Conservation (phyloP, 2,113 vertebrate species). For the Ptilonorhynchus violaceus region DNA sequence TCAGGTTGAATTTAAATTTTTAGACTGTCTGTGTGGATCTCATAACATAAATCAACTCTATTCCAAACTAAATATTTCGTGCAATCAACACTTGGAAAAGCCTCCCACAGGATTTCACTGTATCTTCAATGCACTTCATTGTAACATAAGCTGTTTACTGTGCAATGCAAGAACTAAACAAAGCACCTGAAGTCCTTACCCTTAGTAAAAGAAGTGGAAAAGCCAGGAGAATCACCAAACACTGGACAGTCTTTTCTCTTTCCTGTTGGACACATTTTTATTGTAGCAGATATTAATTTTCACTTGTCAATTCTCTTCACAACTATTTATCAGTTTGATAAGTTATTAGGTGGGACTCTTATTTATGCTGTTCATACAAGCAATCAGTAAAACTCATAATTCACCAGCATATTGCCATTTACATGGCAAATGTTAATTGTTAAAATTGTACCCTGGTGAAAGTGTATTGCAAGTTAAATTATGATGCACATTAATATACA, state of each 20-base stretch:
- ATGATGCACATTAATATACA: neutral
- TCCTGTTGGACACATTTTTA: neutral
- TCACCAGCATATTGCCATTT: conserved; percentile 1
- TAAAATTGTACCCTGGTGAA: neutral
- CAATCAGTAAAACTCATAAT: neutral
- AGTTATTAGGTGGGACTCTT: neutral
- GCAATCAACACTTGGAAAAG: neutral
- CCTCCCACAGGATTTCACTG: neutral
- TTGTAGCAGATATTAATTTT: neutral
- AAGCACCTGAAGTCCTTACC: neutral
- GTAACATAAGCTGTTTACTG: neutral
- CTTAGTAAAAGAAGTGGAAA: neutral
- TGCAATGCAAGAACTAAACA: neutral
- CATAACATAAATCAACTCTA: neutral
- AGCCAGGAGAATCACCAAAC: neutral
- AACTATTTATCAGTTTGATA: neutral
- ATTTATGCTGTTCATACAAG: neutral
- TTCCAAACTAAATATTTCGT: neutral
- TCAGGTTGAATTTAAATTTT: neutral
- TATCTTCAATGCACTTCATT: neutral
- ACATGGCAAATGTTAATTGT: conserved; percentile 51
- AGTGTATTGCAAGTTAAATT: conserved; percentile 2
- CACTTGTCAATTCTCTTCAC: neutral
- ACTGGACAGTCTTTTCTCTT: neutral
- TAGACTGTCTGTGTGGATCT: neutral